These are phyloP conservation scores for Portevinia maculata DNA, from an alignment of 2,888 invertebrate genomes.

Conservation along the genomic window DNA sequence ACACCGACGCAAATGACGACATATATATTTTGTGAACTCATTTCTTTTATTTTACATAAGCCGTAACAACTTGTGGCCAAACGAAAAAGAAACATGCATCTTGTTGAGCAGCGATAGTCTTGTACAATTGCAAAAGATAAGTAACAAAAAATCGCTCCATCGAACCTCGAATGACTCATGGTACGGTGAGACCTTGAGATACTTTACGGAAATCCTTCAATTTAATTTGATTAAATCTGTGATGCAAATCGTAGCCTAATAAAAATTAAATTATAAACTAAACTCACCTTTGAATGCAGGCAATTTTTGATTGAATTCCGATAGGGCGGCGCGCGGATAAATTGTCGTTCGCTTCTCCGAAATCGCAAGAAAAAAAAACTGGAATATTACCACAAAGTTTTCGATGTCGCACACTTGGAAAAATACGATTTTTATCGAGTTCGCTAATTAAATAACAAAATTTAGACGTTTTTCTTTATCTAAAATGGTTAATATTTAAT, in stretches of 20 bases:
- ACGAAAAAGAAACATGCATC: slow-evolving; percentile 56
- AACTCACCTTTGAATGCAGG: slow-evolving; percentile 58
- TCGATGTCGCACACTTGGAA: slow-evolving; percentile 39
- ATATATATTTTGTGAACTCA: slow-evolving; percentile 18
- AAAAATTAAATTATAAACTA: background rate
- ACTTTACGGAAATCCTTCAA: slow-evolving; percentile 34
- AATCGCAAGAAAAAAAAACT: slow-evolving; percentile 58
- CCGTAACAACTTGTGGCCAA: slow-evolving; percentile 32
- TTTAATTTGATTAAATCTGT: slow-evolving; percentile 12
- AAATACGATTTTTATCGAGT: background rate
- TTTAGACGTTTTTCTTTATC: slow-evolving; percentile 9
- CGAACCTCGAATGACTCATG: slow-evolving; percentile 65
- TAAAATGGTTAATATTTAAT: slow-evolving; percentile 36
- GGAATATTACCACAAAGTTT: slow-evolving; percentile 64
- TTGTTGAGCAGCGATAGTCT: slow-evolving; percentile 3
- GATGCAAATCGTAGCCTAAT: background rate
- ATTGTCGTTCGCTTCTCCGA: slow-evolving; percentile 49
- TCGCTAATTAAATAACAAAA: slow-evolving; percentile 13
- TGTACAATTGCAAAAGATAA: slow-evolving; percentile 57
- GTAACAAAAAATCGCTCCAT: slow-evolving; percentile 34
- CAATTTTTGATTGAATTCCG: slow-evolving; percentile 52
- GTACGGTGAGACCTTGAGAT: slow-evolving; percentile 61
- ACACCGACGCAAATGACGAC: slow-evolving; percentile 54
- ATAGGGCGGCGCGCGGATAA: slow-evolving; percentile 62
- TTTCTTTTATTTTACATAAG: slow-evolving; percentile 56